Evolutionary conservation across 1,140 invertebrate species (phyloP).

Genomic region (Drosophila melanogaster): DNA sequence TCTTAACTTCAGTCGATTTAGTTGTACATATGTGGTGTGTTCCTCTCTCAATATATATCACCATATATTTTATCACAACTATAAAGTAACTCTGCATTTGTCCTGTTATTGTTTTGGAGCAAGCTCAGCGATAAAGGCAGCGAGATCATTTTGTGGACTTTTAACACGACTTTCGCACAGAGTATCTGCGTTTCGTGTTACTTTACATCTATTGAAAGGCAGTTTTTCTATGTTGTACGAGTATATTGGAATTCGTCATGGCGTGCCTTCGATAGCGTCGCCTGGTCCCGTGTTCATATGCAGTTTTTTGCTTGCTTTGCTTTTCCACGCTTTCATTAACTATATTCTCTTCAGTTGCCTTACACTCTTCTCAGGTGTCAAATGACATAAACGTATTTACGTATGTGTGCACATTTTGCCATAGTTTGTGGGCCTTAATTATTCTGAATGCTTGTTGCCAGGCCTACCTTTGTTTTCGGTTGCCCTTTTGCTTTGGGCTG

Average conservation of each 20-base stretch:
- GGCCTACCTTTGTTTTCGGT: conserved; percentile 7
- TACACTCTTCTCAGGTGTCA: conserved; percentile 42
- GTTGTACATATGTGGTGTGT: background rate
- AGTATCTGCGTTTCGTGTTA: conserved; percentile 20
- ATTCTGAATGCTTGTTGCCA: conserved; percentile 31
- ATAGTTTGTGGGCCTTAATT: conserved; percentile 30
- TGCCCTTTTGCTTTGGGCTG: background rate
- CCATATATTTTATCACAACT: background rate
- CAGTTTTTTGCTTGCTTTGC: conserved; percentile 41
- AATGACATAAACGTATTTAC: conserved; percentile 17
- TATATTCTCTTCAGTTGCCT: conserved; percentile 6
- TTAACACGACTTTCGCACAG: background rate
- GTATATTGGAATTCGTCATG: conserved; percentile 39
- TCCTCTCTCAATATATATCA: too few relatives aligned
- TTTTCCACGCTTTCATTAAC: conserved; percentile 29
- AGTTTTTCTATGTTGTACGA: conserved; percentile 16
- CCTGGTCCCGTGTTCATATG: conserved; percentile 41
- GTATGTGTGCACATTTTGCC: conserved; percentile 29
- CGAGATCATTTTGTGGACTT: background rate
- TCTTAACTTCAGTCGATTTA: background rate
- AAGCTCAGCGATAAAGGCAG: conserved; percentile 16
- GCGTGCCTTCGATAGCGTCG: conserved; percentile 33
- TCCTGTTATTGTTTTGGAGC: conserved; percentile 29
- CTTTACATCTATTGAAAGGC: background rate
- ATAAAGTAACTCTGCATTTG: conserved; percentile 2